phyloP scores from a whole-genome alignment of 2,113 vertebrate genomes.

The Malaclemys terrapin region DNA sequence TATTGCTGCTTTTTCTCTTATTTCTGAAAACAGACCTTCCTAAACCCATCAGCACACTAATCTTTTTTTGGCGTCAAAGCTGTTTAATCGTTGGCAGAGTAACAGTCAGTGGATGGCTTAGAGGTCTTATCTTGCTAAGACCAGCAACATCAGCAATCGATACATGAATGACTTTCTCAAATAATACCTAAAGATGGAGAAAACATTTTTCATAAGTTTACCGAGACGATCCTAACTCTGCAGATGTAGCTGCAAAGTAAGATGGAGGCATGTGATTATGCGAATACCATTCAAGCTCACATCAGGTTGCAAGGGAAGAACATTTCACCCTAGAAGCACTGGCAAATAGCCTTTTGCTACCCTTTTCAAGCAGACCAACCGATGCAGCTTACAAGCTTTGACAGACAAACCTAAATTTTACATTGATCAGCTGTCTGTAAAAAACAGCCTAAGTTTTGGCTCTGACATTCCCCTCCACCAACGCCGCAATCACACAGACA shows the following conservation, averaged over 20 bases:
- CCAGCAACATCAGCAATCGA: conserved; percentile 62
- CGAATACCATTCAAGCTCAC: conserved; percentile 27
- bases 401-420: background rate
- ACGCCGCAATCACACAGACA: background rate
- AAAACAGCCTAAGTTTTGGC: background rate
- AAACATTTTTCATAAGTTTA: conserved; percentile 22
- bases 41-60: conserved; percentile 41
- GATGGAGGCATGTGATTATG: background rate
- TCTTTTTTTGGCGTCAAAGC: conserved; percentile 43
- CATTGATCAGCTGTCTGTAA: background rate
- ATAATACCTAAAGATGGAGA: conserved; percentile 26
- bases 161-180: conserved; percentile 59
- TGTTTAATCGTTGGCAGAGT: conserved; percentile 64
- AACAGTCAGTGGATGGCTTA: conserved; percentile 67
- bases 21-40: conserved; percentile 54
- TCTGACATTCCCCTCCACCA: background rate
- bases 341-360: conserved; percentile 26
- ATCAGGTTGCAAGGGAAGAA: background rate
- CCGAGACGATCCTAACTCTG: conserved; percentile 8
- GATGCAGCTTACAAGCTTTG: background rate
- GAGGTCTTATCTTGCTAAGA: conserved; percentile 75
- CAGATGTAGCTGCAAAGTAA: background rate
- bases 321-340: background rate
- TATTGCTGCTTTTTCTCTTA: conserved; percentile 30
- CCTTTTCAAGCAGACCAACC: conserved; percentile 16